These are phyloP conservation scores for Cuniculus paca DNA, from an alignment of 2,797 vertebrate species.

Conservation along the genomic window DNA sequence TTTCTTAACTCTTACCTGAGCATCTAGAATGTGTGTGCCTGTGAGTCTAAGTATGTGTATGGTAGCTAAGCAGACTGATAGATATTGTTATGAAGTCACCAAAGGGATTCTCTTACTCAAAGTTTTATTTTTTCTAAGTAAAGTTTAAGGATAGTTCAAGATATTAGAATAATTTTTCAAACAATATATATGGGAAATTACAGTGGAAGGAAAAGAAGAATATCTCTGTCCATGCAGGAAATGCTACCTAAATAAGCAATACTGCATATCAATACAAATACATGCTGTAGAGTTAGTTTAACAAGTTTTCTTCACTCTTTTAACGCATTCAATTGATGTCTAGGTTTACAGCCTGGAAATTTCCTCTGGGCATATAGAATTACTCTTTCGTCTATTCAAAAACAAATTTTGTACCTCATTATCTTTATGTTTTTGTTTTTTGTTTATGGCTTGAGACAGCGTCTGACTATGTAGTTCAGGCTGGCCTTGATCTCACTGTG, in stretches of 20 bases:
- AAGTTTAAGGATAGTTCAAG: background rate
- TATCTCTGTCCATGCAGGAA: background rate
- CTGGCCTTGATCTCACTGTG: background rate
- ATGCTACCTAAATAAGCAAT: background rate
- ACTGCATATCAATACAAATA: background rate
- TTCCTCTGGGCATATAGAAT: conserved; percentile 27
- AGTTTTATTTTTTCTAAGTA: background rate
- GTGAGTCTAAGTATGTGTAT: background rate
- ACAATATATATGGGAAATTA: background rate
- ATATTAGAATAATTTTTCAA: conserved; percentile 13
- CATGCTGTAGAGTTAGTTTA: background rate
- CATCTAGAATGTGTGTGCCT: background rate
- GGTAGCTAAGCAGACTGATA: background rate
- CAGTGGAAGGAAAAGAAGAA: background rate
- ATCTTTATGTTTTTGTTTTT: background rate
- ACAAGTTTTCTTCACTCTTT: background rate
- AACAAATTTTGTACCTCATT: conserved; percentile 48
- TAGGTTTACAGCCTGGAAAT: background rate
- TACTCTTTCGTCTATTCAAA: background rate
- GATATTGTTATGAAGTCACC: background rate
- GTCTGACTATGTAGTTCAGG: background rate
- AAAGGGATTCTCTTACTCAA: conserved; percentile 25
- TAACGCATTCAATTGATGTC: background rate
- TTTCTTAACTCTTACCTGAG: background rate
- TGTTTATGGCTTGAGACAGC: background rate